Base-by-base conservation (phyloP, 2,888 invertebrate species). In the Elegia similella region DNA sequence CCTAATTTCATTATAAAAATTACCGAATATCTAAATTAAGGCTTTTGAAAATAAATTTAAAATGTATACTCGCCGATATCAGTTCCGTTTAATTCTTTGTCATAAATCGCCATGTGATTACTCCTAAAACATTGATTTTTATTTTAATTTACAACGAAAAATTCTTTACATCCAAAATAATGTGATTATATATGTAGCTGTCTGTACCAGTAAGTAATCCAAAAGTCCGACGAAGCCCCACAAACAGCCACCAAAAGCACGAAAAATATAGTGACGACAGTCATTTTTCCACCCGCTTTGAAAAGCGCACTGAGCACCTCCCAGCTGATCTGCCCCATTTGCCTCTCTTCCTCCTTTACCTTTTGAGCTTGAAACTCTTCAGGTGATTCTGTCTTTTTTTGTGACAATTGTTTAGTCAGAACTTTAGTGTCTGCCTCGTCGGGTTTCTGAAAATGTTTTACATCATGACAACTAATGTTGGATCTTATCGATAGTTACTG, bases 191-290 rank as follows among this genome's bases (percentile, higher is more conserved):
- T 34, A 65, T 87, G 86, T 75, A 94, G 95, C 95, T 13, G 15
- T 34, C 64, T 87, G 86, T 75, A 94, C 95, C 95, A 95, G 73
- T 91, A 94, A 61, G 94, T 93, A 55, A 96, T 90, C 92, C 94
- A 96, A 70, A 93, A 95, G 75, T 96, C 96, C 0, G 93, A 93
- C 0, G 91, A 81, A 60, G 94, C 95, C 1, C 93, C 94, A n/a
- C 92, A 74, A 0, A 82, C 72, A 66, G 95, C 94, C 0, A 95
- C 91, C 10, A 93, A 10, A 0, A 94, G 7, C 0, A 88, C 65
- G 55, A 86, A 59, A 1, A 62, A 42, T 0, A 87, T 54, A 0
- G 82, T 78, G 46, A 87, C 82, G 68, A 80, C 1, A 69, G 13
- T 56, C 66, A 48, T 48, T 48, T 48, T 84, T 12, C 88, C 89